phyloP scores from a whole-genome alignment of 2,113 vertebrate genomes.

The Nipponia nippon region DNA sequence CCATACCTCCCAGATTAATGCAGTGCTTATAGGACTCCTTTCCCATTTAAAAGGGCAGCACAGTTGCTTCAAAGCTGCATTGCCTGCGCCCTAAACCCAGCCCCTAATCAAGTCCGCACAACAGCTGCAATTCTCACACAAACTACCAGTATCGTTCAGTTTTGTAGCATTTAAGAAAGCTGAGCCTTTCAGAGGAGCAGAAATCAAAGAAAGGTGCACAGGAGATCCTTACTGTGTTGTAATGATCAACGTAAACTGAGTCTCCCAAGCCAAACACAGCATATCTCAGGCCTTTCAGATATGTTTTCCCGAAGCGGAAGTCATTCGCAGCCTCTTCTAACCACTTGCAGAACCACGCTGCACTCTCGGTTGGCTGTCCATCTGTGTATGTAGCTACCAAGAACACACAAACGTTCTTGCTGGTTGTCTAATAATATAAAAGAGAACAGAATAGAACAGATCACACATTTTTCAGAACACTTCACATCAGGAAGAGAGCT shows the following conservation, averaged over 20 bases:
- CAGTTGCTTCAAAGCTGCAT: background rate
- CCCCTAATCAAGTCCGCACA: background rate
- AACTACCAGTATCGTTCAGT: accelerated
- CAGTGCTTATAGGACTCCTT: background rate
- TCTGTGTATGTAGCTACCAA: slow-evolving; percentile 89
- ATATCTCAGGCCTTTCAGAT: slow-evolving; percentile 87
- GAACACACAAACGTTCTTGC: slow-evolving; percentile 83
- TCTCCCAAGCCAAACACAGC: slow-evolving; percentile 91
- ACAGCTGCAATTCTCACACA: background rate
- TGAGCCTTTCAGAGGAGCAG: background rate
- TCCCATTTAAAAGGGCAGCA: background rate
- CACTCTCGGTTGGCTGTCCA: slow-evolving; percentile 80
- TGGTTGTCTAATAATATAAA: slow-evolving; percentile 67
- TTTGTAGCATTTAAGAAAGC: background rate
- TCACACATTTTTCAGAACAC: background rate
- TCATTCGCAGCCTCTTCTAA: slow-evolving; percentile 87
- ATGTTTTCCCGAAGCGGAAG: slow-evolving; percentile 86
- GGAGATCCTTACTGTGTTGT: slow-evolving; percentile 83
- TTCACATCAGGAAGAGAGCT: background rate
- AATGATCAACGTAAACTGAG: slow-evolving; percentile 83
- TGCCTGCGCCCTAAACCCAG: background rate
- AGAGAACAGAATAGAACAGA: background rate
- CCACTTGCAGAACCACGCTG: slow-evolving; percentile 95
- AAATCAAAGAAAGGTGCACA: background rate
- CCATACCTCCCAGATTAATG: background rate